Evolutionary conservation across 2,113 vertebrate genomes (phyloP), one percentile per base, ranked within the genome.

Genomic region (Varanus komodoensis): DNA sequence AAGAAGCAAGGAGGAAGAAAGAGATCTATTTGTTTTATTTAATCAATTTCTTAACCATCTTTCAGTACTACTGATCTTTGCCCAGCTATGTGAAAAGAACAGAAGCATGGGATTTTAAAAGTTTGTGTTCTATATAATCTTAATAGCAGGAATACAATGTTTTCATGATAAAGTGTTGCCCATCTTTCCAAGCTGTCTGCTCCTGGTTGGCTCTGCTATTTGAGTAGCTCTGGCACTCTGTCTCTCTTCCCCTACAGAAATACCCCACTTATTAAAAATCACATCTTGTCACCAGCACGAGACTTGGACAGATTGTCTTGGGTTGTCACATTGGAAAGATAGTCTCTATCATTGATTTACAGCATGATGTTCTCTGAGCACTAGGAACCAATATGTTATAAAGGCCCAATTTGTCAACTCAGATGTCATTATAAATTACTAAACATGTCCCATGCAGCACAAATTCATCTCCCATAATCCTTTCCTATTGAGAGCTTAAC

Each of bases 141-240:
- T 9, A 54, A 88, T 86, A 54, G 75, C 79, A 64, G 93, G 91
- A 90, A 92, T 8, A 71, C 74, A 77, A 75, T 74, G 94, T 93
- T 95, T 88, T 92, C 74, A 88, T 94, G 90, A 27, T 77, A 88
- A 92, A 94, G 88, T 86, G 87, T 67, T 94, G 89, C 78, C 50
- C n/a, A 73, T 61, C 27, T 11, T 32, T 14, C 71, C 44, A 19
- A 57, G 54, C 48, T n/a, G 54, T 82, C 4, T 79, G 90, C 81
- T 78, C 79, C 54, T 82, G 38, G 17, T 77, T 34, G 29, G 34
- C 7, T 52, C 89, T 34, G 1, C 85, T 85, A 69, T 23, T 85
- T 14, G 78, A 78, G n/a, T 69, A 25, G 74, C 29, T 86, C 71
- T 69, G 64, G 34, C 89, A 93, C 82, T 92, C 61, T 52, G 52